Base-by-base conservation (phyloP, 2,113 vertebrate species). In the Mola mola region DNA sequence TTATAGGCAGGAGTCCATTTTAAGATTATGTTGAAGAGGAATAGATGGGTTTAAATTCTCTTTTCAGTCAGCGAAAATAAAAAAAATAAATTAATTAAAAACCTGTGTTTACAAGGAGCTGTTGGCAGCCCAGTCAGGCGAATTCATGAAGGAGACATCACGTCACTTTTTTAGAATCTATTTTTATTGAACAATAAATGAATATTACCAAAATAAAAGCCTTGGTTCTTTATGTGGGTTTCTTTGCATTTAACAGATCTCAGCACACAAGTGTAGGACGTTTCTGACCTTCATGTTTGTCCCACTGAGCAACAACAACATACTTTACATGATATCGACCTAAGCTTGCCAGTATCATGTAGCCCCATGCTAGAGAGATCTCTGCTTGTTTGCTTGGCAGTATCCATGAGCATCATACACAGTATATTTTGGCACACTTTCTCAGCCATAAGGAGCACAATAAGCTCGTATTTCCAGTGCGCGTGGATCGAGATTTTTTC, bases 131-230 rank as follows among this genome's bases (percentile, higher is more conserved):
- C 81, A 81, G 74, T 75, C 78, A 65, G 66, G 75, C 66, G 59
- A 66, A 87, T 72, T 82, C 84, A 83, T 86, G 88, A 92, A 92
- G 90, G 88, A 92, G 88, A 89, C 89, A 81, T 91, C 71, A 85
- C 81, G 88, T 92, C 90, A 92, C 86, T 92, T 91, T 90, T 90
- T 90, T 74, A 50, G 84, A 89, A 84, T 91, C 90, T 90, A 92
- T 91, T 92, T 92, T 92, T 91, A 92, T 89, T 79, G 86, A 89
- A 91, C 87, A 92, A 91, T 91, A 92, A 91, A 92, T 87, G 85
- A 89, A 89, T 86, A 90, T 87, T 82, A 89, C n/a, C 77, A 86
- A 87, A 90, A 85, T 78, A 66, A 85, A 84, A 83, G 53, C 61
- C 68, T 48, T 0, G n/a, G 33, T 60, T 82, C 73, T 78, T 83